These are phyloP conservation scores for Epinotia bilunana DNA, from an alignment of 2,888 invertebrate species.

Conservation along the genomic window DNA sequence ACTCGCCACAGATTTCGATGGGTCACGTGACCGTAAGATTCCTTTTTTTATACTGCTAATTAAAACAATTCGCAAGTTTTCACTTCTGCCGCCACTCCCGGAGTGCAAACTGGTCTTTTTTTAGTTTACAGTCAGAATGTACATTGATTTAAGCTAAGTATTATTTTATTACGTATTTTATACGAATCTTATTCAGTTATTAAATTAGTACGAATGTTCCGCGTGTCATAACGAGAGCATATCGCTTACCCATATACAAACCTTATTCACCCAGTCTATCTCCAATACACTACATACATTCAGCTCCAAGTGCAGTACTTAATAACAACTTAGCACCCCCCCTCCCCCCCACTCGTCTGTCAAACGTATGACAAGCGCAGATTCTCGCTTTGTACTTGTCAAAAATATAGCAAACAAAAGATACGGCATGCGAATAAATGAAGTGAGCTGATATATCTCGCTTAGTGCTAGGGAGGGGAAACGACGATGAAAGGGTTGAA, in stretches of 20 bases:
- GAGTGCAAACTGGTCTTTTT: too few species aligned
- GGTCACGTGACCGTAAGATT: too few species aligned
- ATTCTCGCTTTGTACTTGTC: conserved; percentile 83
- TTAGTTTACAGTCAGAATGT: too few species aligned
- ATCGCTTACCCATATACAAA: conserved; percentile 38
- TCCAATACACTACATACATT: conserved; percentile 53
- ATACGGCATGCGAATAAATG: conserved; percentile 81
- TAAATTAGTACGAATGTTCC: too few species aligned
- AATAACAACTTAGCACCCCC: conserved; percentile 80
- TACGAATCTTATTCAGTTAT: too few species aligned
- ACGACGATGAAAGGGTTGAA: conserved; percentile 49
- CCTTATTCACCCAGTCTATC: conserved; percentile 47
- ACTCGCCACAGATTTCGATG: too few species aligned
- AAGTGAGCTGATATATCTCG: conserved; percentile 83
- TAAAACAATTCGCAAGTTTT: too few species aligned
- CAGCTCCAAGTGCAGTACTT: conserved; percentile 76
- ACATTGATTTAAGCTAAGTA: too few species aligned
- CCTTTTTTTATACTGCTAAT: too few species aligned
- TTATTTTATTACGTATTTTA: too few species aligned
- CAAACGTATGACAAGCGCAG: conserved; percentile 83
- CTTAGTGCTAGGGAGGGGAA: conserved; percentile 62
- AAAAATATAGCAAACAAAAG: conserved; percentile 85
- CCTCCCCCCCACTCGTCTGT: conserved; percentile 65
- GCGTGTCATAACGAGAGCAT: background rate
- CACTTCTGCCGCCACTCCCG: too few species aligned